Percentiles rank a stretch among this genome's conserved stretches.
phyloP scores from a whole-genome alignment of 2,113 vertebrate genomes.

The Psilopsiagon aurifrons region DNA sequence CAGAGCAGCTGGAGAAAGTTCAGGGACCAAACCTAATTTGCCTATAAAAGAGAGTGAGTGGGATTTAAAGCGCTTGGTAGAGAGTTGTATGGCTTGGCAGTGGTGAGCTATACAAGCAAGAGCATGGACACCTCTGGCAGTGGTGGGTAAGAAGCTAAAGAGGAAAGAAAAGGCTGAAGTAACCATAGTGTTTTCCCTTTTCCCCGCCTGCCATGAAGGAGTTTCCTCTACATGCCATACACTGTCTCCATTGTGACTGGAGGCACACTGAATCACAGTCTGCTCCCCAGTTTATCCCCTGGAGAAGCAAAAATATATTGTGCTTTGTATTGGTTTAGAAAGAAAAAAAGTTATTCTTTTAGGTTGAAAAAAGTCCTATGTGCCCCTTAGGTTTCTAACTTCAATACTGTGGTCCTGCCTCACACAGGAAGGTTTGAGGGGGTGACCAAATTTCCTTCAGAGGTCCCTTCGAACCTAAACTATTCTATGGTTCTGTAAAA shows the following conservation, averaged over 20 bases:
- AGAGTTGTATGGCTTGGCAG: not conserved
- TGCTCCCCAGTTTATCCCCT: rapidly evolving
- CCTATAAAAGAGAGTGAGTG: not conserved
- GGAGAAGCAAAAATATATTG: not conserved
- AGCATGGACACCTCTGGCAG: not conserved
- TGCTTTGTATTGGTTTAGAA: not conserved
- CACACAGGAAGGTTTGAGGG: not conserved
- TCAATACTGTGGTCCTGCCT: not conserved
- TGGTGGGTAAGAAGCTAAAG: not conserved
- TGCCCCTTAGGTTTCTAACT: not conserved
- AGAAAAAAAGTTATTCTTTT: not conserved
- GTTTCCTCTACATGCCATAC: not conserved
- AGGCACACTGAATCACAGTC: not conserved
- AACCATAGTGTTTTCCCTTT: not conserved
- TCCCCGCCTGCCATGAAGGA: not conserved
- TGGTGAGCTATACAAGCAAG: not conserved
- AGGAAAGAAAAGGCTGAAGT: not conserved
- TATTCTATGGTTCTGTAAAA: not conserved
- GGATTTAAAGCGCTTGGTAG: not conserved
- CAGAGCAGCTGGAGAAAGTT: not conserved
- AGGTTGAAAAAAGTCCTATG: not conserved
- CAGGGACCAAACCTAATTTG: not conserved
- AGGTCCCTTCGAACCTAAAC: not conserved
- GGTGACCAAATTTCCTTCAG: not conserved
- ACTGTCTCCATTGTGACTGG: not conserved